phyloP scores from a whole-genome alignment of 2,888 invertebrate species.

The Lasioglossum leucozonium region DNA sequence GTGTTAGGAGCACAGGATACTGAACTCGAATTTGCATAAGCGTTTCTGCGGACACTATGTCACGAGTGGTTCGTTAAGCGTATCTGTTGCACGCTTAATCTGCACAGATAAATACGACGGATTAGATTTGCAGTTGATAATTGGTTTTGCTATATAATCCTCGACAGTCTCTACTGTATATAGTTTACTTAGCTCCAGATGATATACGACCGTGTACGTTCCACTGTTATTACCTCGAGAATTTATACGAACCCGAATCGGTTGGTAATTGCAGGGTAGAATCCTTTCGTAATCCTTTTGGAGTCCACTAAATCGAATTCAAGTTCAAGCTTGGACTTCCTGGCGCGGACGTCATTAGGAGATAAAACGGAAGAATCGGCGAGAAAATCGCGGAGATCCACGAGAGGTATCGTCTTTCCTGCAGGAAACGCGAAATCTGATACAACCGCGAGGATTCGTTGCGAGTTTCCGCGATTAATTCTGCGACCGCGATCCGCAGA shows the following conservation, averaged over 20 bases:
- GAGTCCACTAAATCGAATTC: neutral
- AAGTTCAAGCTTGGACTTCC: neutral
- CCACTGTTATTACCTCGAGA: neutral
- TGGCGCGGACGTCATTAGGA: neutral
- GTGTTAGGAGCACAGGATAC: neutral
- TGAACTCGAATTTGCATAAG: neutral
- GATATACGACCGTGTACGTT: neutral
- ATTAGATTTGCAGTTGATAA: constrained; percentile 52
- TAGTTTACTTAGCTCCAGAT: neutral
- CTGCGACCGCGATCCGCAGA: constrained; percentile 31
- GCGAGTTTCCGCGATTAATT: constrained; percentile 61
- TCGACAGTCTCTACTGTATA: neutral
- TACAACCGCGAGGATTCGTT: constrained; percentile 46
- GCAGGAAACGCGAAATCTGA: constrained; percentile 64
- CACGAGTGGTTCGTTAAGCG: constrained; percentile 12
- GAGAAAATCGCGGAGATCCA: constrained; percentile 18
- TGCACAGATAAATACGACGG: constrained; percentile 37
- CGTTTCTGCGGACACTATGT: neutral
- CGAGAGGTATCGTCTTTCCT: constrained; percentile 40
- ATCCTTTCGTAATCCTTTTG: neutral
- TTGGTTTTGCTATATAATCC: constrained; percentile 43
- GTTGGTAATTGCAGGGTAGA: neutral
- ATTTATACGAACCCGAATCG: neutral
- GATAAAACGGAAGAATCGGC: neutral
- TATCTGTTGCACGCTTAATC: constrained; percentile 49